Percentiles rank a stretch among this genome's conserved stretches.
Conservation (phyloP, 2,113 vertebrate species). For the Diglossa brunneiventris region DNA sequence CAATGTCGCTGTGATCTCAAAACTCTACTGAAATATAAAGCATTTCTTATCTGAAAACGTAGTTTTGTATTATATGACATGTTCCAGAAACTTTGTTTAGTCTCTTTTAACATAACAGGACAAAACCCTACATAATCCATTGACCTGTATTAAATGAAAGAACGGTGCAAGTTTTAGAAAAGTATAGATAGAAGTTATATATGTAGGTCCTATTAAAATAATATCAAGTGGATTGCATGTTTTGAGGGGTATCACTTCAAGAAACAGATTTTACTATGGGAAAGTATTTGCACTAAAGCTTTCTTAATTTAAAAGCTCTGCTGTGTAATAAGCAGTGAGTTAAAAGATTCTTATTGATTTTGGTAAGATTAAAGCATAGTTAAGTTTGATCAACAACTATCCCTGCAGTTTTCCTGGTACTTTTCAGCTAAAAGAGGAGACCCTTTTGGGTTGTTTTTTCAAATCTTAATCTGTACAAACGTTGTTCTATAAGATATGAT, state of each 20-base stretch:
- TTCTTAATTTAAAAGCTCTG: neutral
- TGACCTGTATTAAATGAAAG: neutral
- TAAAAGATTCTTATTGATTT: neutral
- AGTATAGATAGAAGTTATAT: neutral
- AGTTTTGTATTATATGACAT: neutral
- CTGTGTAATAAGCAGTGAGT: neutral
- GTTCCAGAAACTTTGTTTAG: neutral
- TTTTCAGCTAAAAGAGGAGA: neutral
- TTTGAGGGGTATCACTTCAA: neutral
- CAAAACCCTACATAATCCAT: neutral
- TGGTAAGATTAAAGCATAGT: neutral
- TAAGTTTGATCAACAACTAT: neutral
- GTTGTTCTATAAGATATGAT: neutral
- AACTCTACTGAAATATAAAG: neutral
- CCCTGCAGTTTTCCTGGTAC: neutral
- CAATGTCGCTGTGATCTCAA: neutral
- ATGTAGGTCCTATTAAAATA: neutral
- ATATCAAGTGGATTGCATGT: neutral
- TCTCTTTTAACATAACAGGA: neutral
- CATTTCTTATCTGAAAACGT: neutral
- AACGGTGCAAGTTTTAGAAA: neutral
- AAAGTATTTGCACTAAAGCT: neutral
- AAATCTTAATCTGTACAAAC: neutral
- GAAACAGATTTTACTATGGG: neutral
- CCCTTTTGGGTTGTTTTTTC: neutral